These are phyloP conservation scores for Buphagus erythrorhynchus DNA, from an alignment of 2,797 vertebrate genomes.

Conservation along the genomic window DNA sequence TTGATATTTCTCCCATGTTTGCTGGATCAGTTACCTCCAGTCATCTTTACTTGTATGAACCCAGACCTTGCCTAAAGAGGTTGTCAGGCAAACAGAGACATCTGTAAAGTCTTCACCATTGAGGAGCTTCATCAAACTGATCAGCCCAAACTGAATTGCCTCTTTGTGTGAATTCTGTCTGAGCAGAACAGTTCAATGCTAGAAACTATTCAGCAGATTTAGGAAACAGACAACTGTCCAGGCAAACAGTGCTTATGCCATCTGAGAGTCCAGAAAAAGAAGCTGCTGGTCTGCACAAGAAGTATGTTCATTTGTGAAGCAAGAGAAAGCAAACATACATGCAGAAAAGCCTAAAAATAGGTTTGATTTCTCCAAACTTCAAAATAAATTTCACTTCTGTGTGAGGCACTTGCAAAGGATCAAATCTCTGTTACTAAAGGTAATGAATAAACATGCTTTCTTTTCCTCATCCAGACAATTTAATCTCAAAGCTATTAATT, in stretches of 20 bases:
- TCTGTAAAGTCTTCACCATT: background rate
- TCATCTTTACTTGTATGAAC: background rate
- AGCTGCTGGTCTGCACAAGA: background rate
- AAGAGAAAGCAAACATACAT: background rate
- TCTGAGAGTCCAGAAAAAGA: background rate
- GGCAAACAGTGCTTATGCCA: background rate
- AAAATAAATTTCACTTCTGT: background rate
- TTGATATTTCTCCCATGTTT: background rate
- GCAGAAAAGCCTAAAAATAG: background rate
- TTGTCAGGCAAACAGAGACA: background rate
- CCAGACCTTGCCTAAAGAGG: rapidly evolving
- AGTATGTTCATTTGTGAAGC: background rate
- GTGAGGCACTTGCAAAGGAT: background rate
- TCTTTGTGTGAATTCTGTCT: background rate
- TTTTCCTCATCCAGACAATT: background rate
- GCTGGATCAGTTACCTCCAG: background rate
- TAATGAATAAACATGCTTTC: background rate
- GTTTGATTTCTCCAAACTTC: background rate
- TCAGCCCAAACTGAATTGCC: background rate
- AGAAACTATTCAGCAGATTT: background rate
- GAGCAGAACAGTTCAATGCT: background rate
- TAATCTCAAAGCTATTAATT: background rate
- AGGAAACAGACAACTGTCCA: background rate
- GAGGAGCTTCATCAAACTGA: background rate
- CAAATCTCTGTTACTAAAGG: background rate